phyloP scores from a whole-genome alignment of 2,797 vertebrate species.

The Passerculus sandwichensis region DNA sequence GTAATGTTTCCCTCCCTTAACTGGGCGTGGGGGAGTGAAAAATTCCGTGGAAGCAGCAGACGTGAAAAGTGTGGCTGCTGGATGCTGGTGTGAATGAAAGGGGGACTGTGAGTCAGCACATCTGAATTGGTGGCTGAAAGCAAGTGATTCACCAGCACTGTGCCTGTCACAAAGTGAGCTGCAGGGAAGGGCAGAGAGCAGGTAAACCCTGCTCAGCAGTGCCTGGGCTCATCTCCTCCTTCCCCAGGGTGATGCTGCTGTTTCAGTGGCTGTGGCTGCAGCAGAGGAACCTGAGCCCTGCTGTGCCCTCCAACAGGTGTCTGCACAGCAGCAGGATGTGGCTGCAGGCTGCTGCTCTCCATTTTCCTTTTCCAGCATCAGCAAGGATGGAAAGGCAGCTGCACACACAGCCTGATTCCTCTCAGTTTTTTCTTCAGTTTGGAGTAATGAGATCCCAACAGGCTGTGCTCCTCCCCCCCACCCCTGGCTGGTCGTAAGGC shows the following conservation, averaged over 20 bases:
- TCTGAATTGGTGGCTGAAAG: not conserved
- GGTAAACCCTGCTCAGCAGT: not conserved
- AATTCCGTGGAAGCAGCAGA: not conserved
- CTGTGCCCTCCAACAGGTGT: rapidly evolving
- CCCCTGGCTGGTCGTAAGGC: not conserved
- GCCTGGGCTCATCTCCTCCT: not conserved
- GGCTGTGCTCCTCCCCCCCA: not conserved
- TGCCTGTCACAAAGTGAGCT: not conserved
- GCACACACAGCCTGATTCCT: not conserved
- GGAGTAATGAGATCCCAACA: slow-evolving; percentile 6
- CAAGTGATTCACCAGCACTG: rapidly evolving
- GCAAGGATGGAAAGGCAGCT: not conserved
- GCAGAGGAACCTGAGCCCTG: rapidly evolving
- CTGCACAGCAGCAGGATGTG: rapidly evolving
- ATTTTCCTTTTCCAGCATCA: not conserved
- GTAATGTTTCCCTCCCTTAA: not conserved
- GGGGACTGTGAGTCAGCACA: not conserved
- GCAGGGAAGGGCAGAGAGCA: not conserved
- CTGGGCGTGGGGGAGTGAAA: rapidly evolving
- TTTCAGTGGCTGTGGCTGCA: not conserved
- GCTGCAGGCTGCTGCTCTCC: not conserved
- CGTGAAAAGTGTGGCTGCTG: not conserved
- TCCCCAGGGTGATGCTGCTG: rapidly evolving
- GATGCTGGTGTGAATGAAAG: rapidly evolving
- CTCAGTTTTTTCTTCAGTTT: not conserved